phyloP scores from a whole-genome alignment of 1,140 invertebrate genomes.

The Hycleus cichorii region DNA sequence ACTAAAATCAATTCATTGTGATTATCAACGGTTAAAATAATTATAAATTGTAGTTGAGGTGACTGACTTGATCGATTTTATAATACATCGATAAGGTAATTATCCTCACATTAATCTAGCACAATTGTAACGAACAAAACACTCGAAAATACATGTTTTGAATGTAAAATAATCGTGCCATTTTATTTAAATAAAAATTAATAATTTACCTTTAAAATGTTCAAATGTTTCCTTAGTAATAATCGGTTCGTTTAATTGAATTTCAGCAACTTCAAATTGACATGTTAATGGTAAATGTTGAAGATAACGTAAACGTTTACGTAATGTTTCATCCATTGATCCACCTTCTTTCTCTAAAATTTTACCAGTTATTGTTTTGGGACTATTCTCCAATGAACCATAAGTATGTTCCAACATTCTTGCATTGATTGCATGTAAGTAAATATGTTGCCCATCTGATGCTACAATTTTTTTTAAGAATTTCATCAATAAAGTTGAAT shows the following conservation, averaged over 20 bases:
- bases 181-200: not conserved
- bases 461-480: slow-evolving; percentile 47
- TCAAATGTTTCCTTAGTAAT: slow-evolving; percentile 59
- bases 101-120: slow-evolving; percentile 22
- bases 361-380: slow-evolving; percentile 58
- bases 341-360: slow-evolving; percentile 79
- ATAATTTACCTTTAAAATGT: slow-evolving; percentile 55
- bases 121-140: slow-evolving; percentile 7
- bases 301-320: slow-evolving; percentile 71
- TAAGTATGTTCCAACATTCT: slow-evolving; percentile 83
- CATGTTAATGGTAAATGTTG: slow-evolving; percentile 85
- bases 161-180: slow-evolving; percentile 3
- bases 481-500: not conserved
- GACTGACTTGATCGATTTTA: slow-evolving; percentile 14
- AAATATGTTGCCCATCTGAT: slow-evolving; percentile 85
- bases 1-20: slow-evolving; percentile 37
- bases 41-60: slow-evolving; percentile 19
- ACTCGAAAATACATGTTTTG: slow-evolving; percentile 7
- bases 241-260: slow-evolving; percentile 65
- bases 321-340: slow-evolving; percentile 74
- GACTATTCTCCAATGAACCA: slow-evolving; percentile 71
- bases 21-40: slow-evolving; percentile 8
- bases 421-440: slow-evolving; percentile 84
- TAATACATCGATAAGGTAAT: slow-evolving; percentile 15
- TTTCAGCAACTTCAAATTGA: slow-evolving; percentile 83